Conservation (phyloP, 2,797 vertebrate genomes). For the Lacerta viridis region DNA sequence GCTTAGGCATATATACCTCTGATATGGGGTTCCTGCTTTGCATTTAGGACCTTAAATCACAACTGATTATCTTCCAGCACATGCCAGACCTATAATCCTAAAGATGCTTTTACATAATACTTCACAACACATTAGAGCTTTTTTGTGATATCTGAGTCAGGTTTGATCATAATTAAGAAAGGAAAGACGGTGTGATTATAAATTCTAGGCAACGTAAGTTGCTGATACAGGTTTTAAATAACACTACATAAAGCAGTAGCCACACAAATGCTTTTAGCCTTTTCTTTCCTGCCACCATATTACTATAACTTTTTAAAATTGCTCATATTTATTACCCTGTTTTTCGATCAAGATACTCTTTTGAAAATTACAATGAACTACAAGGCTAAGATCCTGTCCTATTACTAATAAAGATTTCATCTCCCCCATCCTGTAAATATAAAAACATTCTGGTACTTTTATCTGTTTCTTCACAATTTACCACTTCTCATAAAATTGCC, state of each 20-base stretch:
- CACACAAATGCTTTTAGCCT: slow-evolving; percentile 5
- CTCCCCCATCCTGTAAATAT: background rate
- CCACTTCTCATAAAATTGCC: slow-evolving; percentile 10
- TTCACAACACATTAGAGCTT: background rate
- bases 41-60: background rate
- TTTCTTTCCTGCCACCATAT: background rate
- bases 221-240: background rate
- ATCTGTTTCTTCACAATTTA: background rate
- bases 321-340: background rate
- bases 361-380: background rate
- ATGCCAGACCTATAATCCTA: background rate
- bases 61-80: background rate
- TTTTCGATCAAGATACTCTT: background rate
- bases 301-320: background rate
- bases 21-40: background rate
- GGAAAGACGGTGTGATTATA: background rate
- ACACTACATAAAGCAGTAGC: background rate
- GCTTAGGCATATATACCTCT: background rate
- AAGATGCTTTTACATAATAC: background rate
- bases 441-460: background rate
- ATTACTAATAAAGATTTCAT: background rate
- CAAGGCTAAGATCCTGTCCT: background rate
- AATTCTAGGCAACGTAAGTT: background rate
- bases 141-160: background rate
- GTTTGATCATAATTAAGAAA: background rate